phyloP scores from a whole-genome alignment of 92 coral and sea anemone genomes.

The Paramuricea clavata region DNA sequence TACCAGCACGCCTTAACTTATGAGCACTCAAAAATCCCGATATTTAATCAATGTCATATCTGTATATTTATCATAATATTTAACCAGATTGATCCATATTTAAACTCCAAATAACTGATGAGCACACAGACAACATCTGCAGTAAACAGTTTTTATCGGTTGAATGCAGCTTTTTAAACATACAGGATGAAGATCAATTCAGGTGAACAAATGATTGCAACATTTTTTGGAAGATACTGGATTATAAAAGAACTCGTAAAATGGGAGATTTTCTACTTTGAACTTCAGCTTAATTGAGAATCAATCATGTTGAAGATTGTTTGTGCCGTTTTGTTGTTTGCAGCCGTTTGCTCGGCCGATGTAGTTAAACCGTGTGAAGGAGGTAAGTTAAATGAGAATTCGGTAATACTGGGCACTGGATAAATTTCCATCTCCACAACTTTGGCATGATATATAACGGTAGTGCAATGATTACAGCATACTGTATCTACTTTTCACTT shows the following conservation, averaged over 20 bases:
- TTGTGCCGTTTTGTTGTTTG: slow-evolving; percentile 6
- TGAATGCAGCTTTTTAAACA: background rate
- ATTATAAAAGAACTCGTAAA: background rate
- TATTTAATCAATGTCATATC: background rate
- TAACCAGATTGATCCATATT: background rate
- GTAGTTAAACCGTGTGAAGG: background rate
- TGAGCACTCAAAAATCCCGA: no score
- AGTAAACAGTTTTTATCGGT: background rate
- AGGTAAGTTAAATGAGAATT: background rate
- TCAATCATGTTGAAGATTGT: slow-evolving; percentile 14
- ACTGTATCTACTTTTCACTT: no score
- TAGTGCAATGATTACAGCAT: no score
- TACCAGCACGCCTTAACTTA: no score
- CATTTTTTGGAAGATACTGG: background rate
- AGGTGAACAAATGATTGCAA: slow-evolving; percentile 8
- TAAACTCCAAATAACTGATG: background rate
- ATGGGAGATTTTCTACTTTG: background rate
- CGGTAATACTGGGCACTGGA: no score
- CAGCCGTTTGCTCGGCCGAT: slow-evolving; percentile 17
- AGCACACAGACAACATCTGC: background rate
- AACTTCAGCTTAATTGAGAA: background rate
- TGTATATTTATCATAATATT: background rate
- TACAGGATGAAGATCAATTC: background rate
- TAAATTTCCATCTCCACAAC: no score
- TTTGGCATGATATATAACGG: no score